Evolutionary conservation across 2,113 vertebrate species (phyloP).

Genomic region (Cinclus mexicanus): DNA sequence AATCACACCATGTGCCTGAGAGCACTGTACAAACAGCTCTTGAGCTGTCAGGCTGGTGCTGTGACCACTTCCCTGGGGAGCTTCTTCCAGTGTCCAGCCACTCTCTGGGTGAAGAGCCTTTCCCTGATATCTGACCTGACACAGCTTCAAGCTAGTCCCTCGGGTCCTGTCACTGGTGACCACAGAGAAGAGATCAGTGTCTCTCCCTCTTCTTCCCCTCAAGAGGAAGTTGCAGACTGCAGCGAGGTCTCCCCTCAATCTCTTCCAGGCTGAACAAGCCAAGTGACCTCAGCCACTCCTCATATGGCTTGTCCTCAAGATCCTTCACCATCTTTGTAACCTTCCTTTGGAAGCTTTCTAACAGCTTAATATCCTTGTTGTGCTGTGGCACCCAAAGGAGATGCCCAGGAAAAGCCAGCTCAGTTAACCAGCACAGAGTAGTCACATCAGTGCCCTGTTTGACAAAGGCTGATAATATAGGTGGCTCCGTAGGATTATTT

Average conservation of each 20-base stretch:
- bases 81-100: background rate
- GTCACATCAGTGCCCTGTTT: background rate
- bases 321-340: background rate
- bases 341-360: background rate
- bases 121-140: background rate
- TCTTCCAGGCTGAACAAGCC: background rate
- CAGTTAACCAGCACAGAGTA: background rate
- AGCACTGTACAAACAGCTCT: background rate
- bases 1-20: background rate
- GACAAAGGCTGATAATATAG: background rate
- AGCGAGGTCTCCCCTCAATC: background rate
- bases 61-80: background rate
- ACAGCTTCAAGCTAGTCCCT: background rate
- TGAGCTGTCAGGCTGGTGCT: background rate
- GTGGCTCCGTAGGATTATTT: background rate
- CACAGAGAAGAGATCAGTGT: background rate
- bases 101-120: background rate
- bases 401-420: background rate
- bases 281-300: background rate
- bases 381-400: background rate
- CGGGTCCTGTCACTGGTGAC: background rate
- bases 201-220: background rate
- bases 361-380: background rate
- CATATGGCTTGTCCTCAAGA: background rate
- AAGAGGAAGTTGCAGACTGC: accelerated